phyloP scores from a whole-genome alignment of 2,888 invertebrate species.

The Cerceris ruficornis region DNA sequence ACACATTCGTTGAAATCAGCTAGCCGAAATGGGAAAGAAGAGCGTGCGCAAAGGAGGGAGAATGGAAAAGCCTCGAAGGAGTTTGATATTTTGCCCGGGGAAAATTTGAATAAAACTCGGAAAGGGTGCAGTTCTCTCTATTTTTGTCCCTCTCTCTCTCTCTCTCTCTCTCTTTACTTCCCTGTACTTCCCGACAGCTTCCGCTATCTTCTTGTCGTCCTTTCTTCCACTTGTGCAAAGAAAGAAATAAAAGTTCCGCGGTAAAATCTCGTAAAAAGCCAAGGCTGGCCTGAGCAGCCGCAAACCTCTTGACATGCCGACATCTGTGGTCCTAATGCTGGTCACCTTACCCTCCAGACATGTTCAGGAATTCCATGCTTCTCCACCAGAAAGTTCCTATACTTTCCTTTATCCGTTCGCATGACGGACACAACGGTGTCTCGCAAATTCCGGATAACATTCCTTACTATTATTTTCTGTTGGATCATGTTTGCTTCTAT shows the following conservation, averaged over 20 bases:
- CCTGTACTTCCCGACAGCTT: neutral
- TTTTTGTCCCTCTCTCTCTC: neutral
- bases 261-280: slow-evolving; percentile 58
- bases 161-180: slow-evolving; percentile 16
- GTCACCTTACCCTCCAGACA: slow-evolving; percentile 5
- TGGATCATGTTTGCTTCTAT: neutral
- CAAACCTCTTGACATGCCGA: slow-evolving; percentile 29
- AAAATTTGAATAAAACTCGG: slow-evolving; percentile 63
- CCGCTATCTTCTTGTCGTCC: slow-evolving; percentile 13
- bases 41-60: slow-evolving; percentile 2
- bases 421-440: neutral
- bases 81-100: slow-evolving; percentile 39
- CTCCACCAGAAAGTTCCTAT: slow-evolving; percentile 3
- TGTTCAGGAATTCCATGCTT: slow-evolving; percentile 21
- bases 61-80: neutral
- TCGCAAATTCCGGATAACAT: slow-evolving; percentile 4
- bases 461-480: slow-evolving; percentile 3
- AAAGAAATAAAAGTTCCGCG: slow-evolving; percentile 60
- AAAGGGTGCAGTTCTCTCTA: slow-evolving; percentile 17
- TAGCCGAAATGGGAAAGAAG: slow-evolving; percentile 15
- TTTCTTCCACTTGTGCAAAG: slow-evolving; percentile 11
- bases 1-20: slow-evolving; percentile 25
- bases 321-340: slow-evolving; percentile 47
- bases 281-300: slow-evolving; percentile 12
- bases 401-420: slow-evolving; percentile 23